Conservation (phyloP, 1,140 invertebrate species). For the Chironomus tepperi region DNA sequence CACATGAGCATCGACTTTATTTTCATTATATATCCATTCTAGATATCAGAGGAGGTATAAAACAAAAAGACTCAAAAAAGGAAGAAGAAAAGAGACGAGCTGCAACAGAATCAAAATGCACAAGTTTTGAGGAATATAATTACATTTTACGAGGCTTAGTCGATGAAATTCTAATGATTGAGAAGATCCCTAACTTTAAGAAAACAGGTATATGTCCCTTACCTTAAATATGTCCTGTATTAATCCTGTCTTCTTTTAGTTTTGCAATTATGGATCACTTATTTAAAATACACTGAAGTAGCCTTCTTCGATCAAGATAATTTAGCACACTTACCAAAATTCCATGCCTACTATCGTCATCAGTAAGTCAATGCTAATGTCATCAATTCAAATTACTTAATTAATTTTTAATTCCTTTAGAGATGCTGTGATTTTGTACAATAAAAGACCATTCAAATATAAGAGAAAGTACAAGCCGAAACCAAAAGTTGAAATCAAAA, state of each 20-base stretch:
- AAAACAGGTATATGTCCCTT: constrained; percentile 31
- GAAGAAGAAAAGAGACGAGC: background rate
- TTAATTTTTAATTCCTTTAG: constrained; percentile 32
- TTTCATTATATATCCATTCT: background rate
- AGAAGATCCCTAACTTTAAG: constrained; percentile 51
- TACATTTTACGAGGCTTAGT: constrained; percentile 50
- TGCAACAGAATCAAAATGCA: constrained; percentile 40
- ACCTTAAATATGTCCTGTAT: too few species aligned
- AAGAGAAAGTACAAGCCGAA: constrained; percentile 30
- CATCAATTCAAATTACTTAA: constrained; percentile 25
- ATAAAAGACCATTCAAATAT: constrained; percentile 33
- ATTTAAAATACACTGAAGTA: constrained; percentile 50
- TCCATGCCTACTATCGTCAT: constrained; percentile 42
- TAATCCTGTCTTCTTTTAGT: constrained; percentile 31
- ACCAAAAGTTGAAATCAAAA: background rate
- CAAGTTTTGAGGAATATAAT: constrained; percentile 58
- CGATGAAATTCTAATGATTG: constrained; percentile 49
- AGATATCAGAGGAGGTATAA: background rate
- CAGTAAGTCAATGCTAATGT: constrained; percentile 37
- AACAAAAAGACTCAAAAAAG: background rate
- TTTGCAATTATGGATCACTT: constrained; percentile 54
- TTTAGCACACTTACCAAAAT: constrained; percentile 42
- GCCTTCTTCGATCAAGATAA: constrained; percentile 46
- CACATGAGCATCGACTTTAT: background rate
- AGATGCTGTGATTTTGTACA: constrained; percentile 47